Evolutionary conservation across 2,797 vertebrate genomes (phyloP).

Genomic region (Arctocebus calabarensis): DNA sequence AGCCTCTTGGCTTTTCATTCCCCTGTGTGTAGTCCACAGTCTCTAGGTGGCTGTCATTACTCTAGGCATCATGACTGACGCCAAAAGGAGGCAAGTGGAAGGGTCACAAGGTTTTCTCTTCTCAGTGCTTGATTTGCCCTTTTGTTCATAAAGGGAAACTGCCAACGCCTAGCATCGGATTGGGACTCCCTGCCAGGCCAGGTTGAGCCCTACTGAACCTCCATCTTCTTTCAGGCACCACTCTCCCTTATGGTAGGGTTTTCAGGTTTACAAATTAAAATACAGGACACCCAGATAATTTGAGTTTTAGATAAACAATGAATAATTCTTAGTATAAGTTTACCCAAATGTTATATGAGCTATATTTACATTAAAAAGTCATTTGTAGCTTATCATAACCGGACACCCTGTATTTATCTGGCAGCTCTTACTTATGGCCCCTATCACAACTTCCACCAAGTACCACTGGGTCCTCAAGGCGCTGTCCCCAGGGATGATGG

Average conservation of each 20-base stretch:
- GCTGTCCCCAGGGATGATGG: not conserved
- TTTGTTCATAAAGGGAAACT: not conserved
- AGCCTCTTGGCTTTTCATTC: not conserved
- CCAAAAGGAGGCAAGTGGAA: not conserved
- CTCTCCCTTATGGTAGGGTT: not conserved
- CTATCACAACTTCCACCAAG: not conserved
- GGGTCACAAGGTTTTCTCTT: not conserved
- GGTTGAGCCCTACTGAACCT: not conserved
- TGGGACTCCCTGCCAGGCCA: not conserved
- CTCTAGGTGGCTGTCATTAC: not conserved
- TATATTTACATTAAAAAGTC: not conserved
- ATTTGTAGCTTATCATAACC: not conserved
- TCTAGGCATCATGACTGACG: not conserved
- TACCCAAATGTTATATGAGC: not conserved
- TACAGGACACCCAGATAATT: not conserved
- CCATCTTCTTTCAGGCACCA: not conserved
- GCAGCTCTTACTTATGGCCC: not conserved
- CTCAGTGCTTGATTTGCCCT: not conserved
- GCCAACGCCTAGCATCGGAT: not conserved
- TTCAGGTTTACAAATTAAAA: constrained; percentile 2
- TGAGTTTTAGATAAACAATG: not conserved
- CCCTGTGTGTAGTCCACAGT: not conserved
- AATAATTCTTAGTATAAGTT: not conserved
- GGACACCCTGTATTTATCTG: not conserved
- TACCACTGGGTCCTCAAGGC: not conserved